A percentile compares a stretch with the other conserved stretches of the same genome.
Conservation (phyloP, 2,888 invertebrate species). For the Cephalotes varians region DNA sequence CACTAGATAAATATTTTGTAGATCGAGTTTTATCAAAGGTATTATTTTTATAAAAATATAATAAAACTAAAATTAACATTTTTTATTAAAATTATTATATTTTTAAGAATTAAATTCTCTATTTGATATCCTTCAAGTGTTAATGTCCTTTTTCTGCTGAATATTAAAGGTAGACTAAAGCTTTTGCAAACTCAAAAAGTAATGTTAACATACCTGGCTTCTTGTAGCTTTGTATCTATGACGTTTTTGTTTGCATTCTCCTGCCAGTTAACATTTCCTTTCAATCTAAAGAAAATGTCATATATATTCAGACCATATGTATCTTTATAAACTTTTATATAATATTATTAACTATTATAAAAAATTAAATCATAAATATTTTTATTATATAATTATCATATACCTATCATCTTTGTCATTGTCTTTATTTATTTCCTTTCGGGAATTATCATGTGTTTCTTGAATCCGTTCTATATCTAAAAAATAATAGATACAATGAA, state of each 20-base stretch:
- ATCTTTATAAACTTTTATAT: background rate
- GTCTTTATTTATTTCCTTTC: slow-evolving; percentile 81
- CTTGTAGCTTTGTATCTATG: slow-evolving; percentile 74
- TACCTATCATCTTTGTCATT: slow-evolving; percentile 83
- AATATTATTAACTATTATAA: background rate
- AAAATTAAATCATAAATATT: slow-evolving; percentile 22
- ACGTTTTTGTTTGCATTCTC: slow-evolving; percentile 74
- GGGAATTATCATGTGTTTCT: slow-evolving; percentile 82
- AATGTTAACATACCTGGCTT: slow-evolving; percentile 79
- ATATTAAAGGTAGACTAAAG: slow-evolving; percentile 54
- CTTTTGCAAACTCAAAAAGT: slow-evolving; percentile 48
- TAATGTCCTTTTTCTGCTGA: background rate
- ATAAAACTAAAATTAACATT: background rate
- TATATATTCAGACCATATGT: slow-evolving; percentile 68
- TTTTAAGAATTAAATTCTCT: background rate
- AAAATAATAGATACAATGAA: slow-evolving; percentile 55
- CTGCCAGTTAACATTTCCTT: slow-evolving; percentile 82
- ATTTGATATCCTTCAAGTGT: background rate
- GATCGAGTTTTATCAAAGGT: background rate
- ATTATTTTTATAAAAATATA: background rate
- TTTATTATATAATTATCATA: slow-evolving; percentile 65
- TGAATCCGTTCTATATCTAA: slow-evolving; percentile 79
- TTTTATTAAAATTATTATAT: background rate
- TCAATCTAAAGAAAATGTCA: slow-evolving; percentile 82
- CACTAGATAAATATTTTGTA: background rate